These are phyloP conservation scores for Eupithecia subumbrata DNA, from an alignment of 2,888 invertebrate species.

Conservation along the genomic window DNA sequence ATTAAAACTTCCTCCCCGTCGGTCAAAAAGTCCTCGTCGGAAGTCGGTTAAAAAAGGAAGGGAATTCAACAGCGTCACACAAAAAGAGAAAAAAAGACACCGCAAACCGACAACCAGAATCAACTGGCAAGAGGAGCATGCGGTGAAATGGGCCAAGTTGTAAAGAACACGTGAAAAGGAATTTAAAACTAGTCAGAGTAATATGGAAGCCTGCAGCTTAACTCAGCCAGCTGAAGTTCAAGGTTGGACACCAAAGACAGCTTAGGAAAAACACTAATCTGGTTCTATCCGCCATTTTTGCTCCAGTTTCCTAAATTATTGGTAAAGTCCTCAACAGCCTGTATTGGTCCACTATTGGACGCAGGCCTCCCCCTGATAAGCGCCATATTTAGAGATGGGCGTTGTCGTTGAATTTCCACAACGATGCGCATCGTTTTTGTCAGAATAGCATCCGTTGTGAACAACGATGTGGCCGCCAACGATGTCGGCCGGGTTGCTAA, in stretches of 20 bases:
- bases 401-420: too few species aligned
- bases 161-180: conserved; percentile 10
- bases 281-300: not conserved
- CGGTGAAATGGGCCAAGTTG: not conserved
- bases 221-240: conserved; percentile 23
- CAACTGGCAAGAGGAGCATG: not conserved
- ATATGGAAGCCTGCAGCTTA: conserved; percentile 22
- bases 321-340: too few species aligned
- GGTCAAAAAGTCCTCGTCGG: too few species aligned
- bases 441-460: too few species aligned
- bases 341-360: too few species aligned
- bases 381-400: too few species aligned
- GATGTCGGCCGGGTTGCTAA: too few species aligned
- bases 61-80: not conserved
- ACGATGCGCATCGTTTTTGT: too few species aligned
- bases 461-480: too few species aligned
- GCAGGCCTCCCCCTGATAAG: too few species aligned
- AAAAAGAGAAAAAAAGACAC: not conserved
- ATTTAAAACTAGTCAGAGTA: conserved; percentile 24
- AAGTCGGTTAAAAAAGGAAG: not conserved
- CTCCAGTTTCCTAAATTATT: too few species aligned
- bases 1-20: too few species aligned
- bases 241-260: conserved; percentile 8
- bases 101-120: not conserved
- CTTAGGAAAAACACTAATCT: not conserved